Evolutionary conservation across 2,888 invertebrate genomes (phyloP), one percentile per base, ranked within the genome.

Genomic region (Emmelina monodactyla): DNA sequence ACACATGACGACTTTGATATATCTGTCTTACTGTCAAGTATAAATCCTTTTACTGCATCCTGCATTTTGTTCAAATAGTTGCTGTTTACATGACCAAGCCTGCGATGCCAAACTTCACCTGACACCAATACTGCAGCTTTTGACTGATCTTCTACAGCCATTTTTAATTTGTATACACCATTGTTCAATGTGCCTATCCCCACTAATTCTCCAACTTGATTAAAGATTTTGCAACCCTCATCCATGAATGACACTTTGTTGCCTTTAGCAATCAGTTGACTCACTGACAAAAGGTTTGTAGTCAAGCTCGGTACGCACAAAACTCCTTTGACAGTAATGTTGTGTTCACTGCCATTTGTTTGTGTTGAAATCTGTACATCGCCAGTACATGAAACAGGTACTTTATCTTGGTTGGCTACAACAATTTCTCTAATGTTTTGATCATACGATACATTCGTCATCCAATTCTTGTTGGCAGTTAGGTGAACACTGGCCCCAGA

Each of bases 61-160:
- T 44, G 37, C 43, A 47, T 49, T 28, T 44, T 45, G 14, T 44
- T 46, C 25, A 46, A 33, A 35, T 46, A 43, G 7, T 42, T 28
- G 28, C 44, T 46, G 34, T 50, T 50, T n/a, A 48, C 37, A 37
- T 46, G 47, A 19, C 45, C 47, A 5, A 51, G 22, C 6, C 50
- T 37, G 16, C 47, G 16, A 39, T 51, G 46, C 46, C 48, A 50
- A 16, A 39, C 31, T 22, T 45, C 40, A 37, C 39, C 35, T 3
- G 39, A 39, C 5, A 31, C 34, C 22, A 35, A 38, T 14, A 28
- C 36, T 28, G 36, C 15, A 31, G 29, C 16, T 28, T 15, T 10
- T 16, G 28, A 13, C n/a, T 10, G 2, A 28, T 39, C 33, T 22
- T 35, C 37, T 37, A 39, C 38, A 9, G 40, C 43, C n/a, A n/a